Percentiles rank a stretch among this genome's conserved stretches.
These are phyloP conservation scores for Daubentonia madagascariensis DNA, from an alignment of 2,113 vertebrate species.

Conservation along the genomic window DNA sequence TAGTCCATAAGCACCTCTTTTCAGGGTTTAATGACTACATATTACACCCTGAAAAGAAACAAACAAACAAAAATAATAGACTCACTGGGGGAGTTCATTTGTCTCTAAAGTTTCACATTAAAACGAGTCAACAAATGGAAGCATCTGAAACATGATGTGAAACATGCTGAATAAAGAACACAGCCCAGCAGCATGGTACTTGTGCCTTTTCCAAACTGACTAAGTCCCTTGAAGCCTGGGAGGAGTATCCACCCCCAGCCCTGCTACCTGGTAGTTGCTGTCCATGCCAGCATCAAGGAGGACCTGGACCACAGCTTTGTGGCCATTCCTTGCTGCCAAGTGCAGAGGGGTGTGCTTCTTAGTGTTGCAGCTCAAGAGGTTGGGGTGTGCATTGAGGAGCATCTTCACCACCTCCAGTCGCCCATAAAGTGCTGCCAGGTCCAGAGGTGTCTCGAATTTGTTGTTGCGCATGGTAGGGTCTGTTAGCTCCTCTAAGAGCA, in stretches of 20 bases:
- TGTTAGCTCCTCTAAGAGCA: constrained; percentile 96
- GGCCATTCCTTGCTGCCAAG: constrained; percentile 95
- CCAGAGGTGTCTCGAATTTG: constrained; percentile 97
- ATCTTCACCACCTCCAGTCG: constrained; percentile 98
- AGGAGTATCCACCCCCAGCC: accelerated
- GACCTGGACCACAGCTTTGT: constrained; percentile 94
- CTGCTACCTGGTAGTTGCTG: constrained; percentile 95
- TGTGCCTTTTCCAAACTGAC: not conserved
- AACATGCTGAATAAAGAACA: constrained; percentile 27
- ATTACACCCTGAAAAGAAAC: constrained; percentile 45
- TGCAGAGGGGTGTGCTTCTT: constrained; percentile 97
- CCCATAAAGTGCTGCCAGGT: constrained; percentile 95
- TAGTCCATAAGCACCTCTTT: constrained; percentile 11
- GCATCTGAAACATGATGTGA: not conserved
- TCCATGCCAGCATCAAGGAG: constrained; percentile 97
- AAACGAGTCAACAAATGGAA: constrained; percentile 17
- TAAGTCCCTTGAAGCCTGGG: not conserved
- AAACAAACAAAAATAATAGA: not conserved
- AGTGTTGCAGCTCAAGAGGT: constrained; percentile 95
- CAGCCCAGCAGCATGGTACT: constrained; percentile 45
- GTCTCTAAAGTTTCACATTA: not conserved
- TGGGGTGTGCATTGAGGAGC: constrained; percentile 95
- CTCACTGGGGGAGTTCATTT: not conserved
- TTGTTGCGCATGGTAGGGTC: constrained; percentile 99
- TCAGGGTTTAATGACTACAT: not conserved